These are phyloP conservation scores for Griposia aprilina DNA, from an alignment of 2,888 invertebrate species.

Conservation along the genomic window DNA sequence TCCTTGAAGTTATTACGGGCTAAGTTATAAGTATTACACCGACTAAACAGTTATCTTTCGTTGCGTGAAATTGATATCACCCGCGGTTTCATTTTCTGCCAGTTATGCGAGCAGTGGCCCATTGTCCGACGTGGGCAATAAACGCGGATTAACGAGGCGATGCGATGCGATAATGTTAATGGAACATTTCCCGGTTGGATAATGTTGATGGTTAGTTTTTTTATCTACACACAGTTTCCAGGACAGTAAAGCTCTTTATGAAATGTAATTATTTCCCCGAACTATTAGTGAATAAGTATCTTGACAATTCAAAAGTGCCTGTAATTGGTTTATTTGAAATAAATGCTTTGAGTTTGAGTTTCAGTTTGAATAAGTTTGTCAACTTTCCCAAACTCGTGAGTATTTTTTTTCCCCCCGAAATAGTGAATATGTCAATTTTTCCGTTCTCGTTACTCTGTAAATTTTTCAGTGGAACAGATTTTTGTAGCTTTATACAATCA, in stretches of 20 bases:
- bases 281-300: too few relatives aligned
- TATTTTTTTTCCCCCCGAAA: too few relatives aligned
- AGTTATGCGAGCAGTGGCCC: constrained; percentile 20
- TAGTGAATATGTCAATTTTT: neutral
- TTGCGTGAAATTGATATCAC: constrained; percentile 67
- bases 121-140: constrained; percentile 36
- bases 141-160: constrained; percentile 7
- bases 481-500: neutral
- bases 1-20: constrained; percentile 29
- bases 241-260: too few relatives aligned
- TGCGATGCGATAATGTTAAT: constrained; percentile 27
- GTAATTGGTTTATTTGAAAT: too few relatives aligned
- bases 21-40: constrained; percentile 43
- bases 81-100: constrained; percentile 40
- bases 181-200: neutral
- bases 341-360: too few relatives aligned
- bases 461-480: too few relatives aligned
- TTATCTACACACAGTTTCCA: neutral
- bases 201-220: neutral
- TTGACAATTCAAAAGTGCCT: too few relatives aligned
- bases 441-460: neutral
- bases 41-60: constrained; percentile 54
- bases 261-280: too few relatives aligned
- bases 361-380: neutral
- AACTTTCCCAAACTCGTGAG: too few relatives aligned